phyloP scores from a whole-genome alignment of 1,140 invertebrate genomes.

The Saccostrea glomerata region DNA sequence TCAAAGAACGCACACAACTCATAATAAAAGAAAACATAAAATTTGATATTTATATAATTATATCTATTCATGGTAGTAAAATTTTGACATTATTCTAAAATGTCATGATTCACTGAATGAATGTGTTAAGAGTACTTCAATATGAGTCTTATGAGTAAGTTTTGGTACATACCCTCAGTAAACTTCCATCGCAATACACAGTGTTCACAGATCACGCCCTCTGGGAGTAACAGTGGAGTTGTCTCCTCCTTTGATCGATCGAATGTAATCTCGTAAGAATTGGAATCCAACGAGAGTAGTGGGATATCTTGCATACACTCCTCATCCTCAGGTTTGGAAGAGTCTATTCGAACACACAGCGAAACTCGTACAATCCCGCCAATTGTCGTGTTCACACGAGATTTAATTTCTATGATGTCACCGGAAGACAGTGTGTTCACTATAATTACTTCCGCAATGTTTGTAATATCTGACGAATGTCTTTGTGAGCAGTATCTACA shows the following conservation, averaged over 20 bases:
- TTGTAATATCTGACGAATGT: neutral
- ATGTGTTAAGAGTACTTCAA: neutral
- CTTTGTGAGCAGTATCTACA: neutral
- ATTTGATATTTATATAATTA: too few relatives aligned
- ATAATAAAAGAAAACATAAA: too few relatives aligned
- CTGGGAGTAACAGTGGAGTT: neutral
- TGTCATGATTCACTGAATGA: too few relatives aligned
- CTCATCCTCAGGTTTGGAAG: neutral
- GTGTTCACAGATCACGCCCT: neutral
- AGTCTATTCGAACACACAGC: constrained; percentile 5
- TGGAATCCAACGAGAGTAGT: neutral
- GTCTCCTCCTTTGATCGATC: neutral
- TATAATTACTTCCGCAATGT: neutral
- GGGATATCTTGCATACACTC: neutral
- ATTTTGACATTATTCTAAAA: too few relatives aligned
- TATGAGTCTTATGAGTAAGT: neutral
- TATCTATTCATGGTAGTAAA: too few relatives aligned
- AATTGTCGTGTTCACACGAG: neutral
- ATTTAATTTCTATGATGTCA: neutral
- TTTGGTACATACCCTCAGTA: neutral
- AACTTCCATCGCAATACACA: constrained; percentile 7
- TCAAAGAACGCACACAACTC: too few relatives aligned
- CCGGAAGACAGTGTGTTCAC: neutral
- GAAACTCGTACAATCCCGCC: constrained; percentile 11
- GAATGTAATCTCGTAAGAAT: neutral